Evolutionary conservation across 1,140 invertebrate species (phyloP), one percentile per base, ranked within the genome.

Genomic region (Drosophila suzukii): DNA sequence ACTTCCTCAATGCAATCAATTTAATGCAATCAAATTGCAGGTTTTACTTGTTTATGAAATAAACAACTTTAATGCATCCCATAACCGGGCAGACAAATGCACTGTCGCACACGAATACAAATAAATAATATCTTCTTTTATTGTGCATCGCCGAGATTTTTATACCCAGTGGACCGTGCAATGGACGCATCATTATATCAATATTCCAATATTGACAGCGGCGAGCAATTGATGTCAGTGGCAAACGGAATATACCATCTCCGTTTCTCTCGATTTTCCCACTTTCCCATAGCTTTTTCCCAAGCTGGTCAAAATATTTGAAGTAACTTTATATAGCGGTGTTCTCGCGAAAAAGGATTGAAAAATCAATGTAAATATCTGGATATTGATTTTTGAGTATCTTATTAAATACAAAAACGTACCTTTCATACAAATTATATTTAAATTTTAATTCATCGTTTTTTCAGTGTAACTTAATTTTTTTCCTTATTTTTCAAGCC

Each of bases 141-240:
- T 27, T 12, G 24, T 13, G 50, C 12, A 34, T 24, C 39, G 1
- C 59, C n/a, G 43, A 13, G n/a, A 46, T 47, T 27, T 41, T n/a
- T 46, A 17, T 20, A 39, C 30, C 60, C 34, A 24, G 17, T 43
- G 38, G 50, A 57, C 51, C 43, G 32, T 56, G 60, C 53, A 27
- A 30, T 65, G 60, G 47, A n/a, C 38, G 38, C 47, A 68, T 66
- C 61, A 68, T 54, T 66, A 53, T 75, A 76, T 68, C 66, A 78
- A 82, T 76, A 56, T 65, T 51, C 38, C 49, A 49, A 38, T 51
- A 80, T 59, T 68, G 56, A 56, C 54, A 59, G 50, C 38, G 54
- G 49, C 41, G 47, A 59, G 60, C 81, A 84, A 83, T 76, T 72
- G 80, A 67, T 79, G 81, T 72, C 79, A 82, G 54, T 66, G 75